These are phyloP conservation scores for Pipa parva DNA, from an alignment of 2,113 vertebrate genomes.

Conservation along the genomic window DNA sequence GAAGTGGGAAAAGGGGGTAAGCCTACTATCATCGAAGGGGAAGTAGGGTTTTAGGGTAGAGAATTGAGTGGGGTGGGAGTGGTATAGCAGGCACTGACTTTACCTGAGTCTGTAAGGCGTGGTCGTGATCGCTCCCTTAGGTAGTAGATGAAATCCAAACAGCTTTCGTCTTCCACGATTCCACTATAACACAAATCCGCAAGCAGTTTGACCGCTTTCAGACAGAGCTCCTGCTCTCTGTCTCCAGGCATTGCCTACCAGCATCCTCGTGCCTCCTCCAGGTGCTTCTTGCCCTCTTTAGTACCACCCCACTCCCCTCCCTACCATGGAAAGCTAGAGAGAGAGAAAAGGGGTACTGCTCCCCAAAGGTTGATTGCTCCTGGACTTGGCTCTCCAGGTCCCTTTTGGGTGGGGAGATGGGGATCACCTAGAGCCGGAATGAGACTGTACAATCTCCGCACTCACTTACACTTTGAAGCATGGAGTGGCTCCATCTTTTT, in stretches of 20 bases:
- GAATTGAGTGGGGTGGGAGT: not conserved
- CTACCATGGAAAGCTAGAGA: slow-evolving; percentile 9
- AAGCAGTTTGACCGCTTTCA: slow-evolving; percentile 92
- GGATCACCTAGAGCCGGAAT: not conserved
- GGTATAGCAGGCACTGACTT: not conserved
- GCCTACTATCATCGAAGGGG: not conserved
- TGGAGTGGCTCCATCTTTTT: slow-evolving; percentile 15
- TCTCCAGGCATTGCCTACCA: slow-evolving; percentile 97
- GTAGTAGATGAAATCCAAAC: slow-evolving; percentile 92
- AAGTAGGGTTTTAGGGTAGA: not conserved
- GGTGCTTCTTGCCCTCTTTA: slow-evolving; percentile 38
- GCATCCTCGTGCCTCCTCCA: slow-evolving; percentile 81
- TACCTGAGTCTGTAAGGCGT: slow-evolving; percentile 87
- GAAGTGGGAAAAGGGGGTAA: too few species aligned
- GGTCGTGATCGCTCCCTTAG: slow-evolving; percentile 87
- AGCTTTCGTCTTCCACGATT: slow-evolving; percentile 90
- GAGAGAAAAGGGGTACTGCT: not conserved
- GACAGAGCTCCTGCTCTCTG: slow-evolving; percentile 96
- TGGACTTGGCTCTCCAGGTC: not conserved
- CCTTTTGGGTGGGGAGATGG: not conserved
- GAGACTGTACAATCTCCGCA: not conserved
- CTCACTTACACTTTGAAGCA: slow-evolving; percentile 28
- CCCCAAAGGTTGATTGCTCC: not conserved
- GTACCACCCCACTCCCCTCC: slow-evolving; percentile 38
- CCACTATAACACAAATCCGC: slow-evolving; percentile 92